Evolutionary conservation across 2,888 invertebrate genomes (phyloP), one percentile per base, ranked within the genome.

Genomic region (Drosophila maculinotata): DNA sequence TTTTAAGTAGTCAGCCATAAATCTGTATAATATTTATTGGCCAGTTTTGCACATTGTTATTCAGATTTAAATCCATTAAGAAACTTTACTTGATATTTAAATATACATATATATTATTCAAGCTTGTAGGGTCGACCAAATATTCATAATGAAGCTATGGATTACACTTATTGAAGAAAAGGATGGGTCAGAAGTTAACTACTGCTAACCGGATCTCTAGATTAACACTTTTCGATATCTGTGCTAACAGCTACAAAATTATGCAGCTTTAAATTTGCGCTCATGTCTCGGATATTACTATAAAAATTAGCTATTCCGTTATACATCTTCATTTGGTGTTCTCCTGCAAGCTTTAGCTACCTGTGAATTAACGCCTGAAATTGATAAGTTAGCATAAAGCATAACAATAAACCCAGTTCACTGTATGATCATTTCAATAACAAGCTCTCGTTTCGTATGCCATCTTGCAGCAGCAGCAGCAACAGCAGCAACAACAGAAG

Each of bases 321-420:
- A n/a, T 6, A 12, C 12, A 25, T 17, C 3, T 17, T 17, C 8
- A 15, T 1, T 25, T 17, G 14, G 25, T 20, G 7, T 14, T 33
- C 14, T 20, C 4, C 20, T 20, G 9, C 17, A 3, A 20, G 10
- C 20, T 36, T n/a, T 38, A 12, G 20, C 6, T 33, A 10, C 39
- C 26, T 20, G 33, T 15, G 25, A 42, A 26, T 31, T 42, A n/a
- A 30, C 39, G 41, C 35, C 20, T 54, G 36, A 60, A 67, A 76
- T 63, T 41, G 49, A 39, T 45, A 59, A 64, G 56, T 68, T 56
- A 54, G 57, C 66, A 59, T 63, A 78, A 69, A 67, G 59, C 72
- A 85, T 80, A 80, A 80, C 78, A 80, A 83, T 81, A 86, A 87
- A 78, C 78, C 72, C 78, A 54, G 53, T 69, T 73, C 26, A 31